phyloP scores from a whole-genome alignment of 2,797 vertebrate species.

The Corythornis leucogaster region DNA sequence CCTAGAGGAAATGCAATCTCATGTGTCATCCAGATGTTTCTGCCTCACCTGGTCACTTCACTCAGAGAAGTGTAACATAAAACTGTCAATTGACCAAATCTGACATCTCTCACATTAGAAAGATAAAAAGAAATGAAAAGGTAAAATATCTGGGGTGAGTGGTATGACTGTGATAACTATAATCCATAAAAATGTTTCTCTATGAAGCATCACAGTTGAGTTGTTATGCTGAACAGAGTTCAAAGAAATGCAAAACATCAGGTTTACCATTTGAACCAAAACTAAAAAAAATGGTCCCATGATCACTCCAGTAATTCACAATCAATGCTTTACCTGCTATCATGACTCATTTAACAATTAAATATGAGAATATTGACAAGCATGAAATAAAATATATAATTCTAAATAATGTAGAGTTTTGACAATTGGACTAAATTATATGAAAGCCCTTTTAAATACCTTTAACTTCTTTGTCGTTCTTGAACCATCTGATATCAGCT shows the following conservation, averaged over 20 bases:
- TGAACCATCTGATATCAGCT: constrained; percentile 95
- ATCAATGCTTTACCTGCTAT: neutral
- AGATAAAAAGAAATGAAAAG: neutral
- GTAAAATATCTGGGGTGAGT: neutral
- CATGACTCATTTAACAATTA: neutral
- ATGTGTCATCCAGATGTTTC: neutral
- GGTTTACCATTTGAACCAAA: neutral
- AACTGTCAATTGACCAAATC: neutral
- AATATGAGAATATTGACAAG: neutral
- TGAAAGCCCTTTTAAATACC: constrained; percentile 79
- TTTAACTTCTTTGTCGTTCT: constrained; percentile 97
- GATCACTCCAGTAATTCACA: neutral
- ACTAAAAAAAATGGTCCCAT: neutral
- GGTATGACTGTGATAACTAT: neutral
- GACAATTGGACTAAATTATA: neutral
- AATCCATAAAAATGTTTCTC: neutral
- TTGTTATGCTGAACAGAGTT: neutral
- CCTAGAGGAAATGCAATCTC: neutral
- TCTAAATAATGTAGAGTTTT: neutral
- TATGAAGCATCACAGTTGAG: neutral
- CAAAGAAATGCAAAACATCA: neutral
- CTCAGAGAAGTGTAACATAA: neutral
- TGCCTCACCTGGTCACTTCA: neutral
- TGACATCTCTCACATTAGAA: neutral
- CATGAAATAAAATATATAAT: neutral